A percentile compares a stretch with the other conserved stretches of the same genome.
These are phyloP conservation scores for Cryptus armator DNA, from an alignment of 2,888 invertebrate genomes.

Conservation along the genomic window DNA sequence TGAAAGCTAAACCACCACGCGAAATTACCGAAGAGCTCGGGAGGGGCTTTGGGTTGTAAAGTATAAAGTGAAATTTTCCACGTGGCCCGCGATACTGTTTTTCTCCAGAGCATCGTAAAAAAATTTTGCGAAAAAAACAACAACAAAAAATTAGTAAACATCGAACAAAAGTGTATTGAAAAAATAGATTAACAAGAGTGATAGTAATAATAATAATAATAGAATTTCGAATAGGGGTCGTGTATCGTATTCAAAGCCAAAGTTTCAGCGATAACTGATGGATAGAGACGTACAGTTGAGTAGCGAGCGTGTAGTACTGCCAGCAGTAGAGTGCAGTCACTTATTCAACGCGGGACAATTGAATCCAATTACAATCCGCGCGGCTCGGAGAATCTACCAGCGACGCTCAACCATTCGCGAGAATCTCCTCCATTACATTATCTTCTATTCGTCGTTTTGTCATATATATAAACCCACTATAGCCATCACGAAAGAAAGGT, in stretches of 20 bases:
- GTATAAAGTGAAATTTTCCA: slow-evolving; percentile 67
- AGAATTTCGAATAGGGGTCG: slow-evolving; percentile 59
- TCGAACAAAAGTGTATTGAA: neutral
- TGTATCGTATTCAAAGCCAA: slow-evolving; percentile 75
- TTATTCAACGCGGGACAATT: slow-evolving; percentile 85
- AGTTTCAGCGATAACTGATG: slow-evolving; percentile 74
- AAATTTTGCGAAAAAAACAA: neutral
- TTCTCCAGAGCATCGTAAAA: neutral
- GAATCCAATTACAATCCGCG: slow-evolving; percentile 85
- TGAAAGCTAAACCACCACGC: slow-evolving; percentile 50
- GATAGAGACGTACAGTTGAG: slow-evolving; percentile 71
- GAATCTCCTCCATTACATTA: slow-evolving; percentile 14
- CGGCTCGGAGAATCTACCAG: slow-evolving; percentile 66
- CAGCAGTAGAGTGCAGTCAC: slow-evolving; percentile 81
- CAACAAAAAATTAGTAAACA: neutral
- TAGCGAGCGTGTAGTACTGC: slow-evolving; percentile 42
- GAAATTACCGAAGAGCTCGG: slow-evolving; percentile 37
- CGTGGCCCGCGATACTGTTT: slow-evolving; percentile 43
- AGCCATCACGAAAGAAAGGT: neutral
- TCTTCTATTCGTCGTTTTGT: slow-evolving; percentile 9
- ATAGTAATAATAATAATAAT: slow-evolving; percentile 7
- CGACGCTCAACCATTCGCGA: slow-evolving; percentile 77
- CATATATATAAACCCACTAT: neutral
- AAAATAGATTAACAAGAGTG: neutral
- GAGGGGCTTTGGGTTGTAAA: slow-evolving; percentile 39